A percentile compares a stretch with the other conserved stretches of the same genome.
These are phyloP conservation scores for Lutjanus argentimaculatus DNA, from an alignment of 2,797 vertebrate genomes.

Conservation along the genomic window DNA sequence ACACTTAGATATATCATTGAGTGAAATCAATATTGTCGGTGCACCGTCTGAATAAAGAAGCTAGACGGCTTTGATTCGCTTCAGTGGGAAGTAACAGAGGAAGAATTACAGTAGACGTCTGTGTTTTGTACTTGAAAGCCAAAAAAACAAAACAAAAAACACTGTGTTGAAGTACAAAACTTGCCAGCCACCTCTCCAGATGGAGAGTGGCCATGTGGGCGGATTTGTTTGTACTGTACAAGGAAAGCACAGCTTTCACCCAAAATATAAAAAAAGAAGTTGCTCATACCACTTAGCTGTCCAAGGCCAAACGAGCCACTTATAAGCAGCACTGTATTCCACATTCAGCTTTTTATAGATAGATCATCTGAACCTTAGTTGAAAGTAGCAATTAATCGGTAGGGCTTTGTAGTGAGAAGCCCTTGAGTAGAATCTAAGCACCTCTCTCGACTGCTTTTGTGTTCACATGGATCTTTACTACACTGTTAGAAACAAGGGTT, in stretches of 20 bases:
- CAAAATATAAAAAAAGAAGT: constrained; percentile 10
- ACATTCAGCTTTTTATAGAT: constrained; percentile 48
- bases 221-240: constrained; percentile 38
- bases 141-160: no score
- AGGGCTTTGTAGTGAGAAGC: constrained; percentile 31
- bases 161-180: not conserved
- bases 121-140: constrained; percentile 11
- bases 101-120: not conserved
- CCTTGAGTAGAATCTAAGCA: constrained; percentile 36
- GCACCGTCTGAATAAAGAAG: not conserved
- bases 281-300: constrained; percentile 14
- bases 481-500: no score
- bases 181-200: not conserved
- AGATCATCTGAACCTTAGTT: constrained; percentile 47
- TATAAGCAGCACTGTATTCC: constrained; percentile 20
- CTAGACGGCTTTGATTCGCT: not conserved
- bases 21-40: not conserved
- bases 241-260: constrained; percentile 21
- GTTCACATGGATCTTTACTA: constrained; percentile 42
- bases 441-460: constrained; percentile 35
- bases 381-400: constrained; percentile 60
- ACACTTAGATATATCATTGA: no score
- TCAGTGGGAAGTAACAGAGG: not conserved
- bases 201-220: not conserved
- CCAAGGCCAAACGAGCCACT: constrained; percentile 28